A percentile compares a stretch with the other conserved stretches of the same genome.
Evolutionary conservation across 2,888 invertebrate genomes (phyloP).

Genomic region (Venustoraphidia nigricollis): DNA sequence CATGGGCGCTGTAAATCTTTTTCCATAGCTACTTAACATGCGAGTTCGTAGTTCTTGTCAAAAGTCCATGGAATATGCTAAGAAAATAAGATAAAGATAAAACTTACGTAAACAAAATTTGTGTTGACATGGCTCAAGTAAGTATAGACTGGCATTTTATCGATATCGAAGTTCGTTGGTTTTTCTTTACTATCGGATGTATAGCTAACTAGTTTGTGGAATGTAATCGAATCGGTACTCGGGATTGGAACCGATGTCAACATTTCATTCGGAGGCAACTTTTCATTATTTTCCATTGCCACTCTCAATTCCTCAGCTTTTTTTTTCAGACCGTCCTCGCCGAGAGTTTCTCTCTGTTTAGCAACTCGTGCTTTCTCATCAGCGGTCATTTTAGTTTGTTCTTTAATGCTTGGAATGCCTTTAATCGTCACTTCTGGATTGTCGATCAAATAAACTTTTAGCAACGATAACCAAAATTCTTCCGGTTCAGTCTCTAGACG

Average conservation of each 20-base stretch:
- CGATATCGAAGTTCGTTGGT: slow-evolving; percentile 40
- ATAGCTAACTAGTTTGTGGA: slow-evolving; percentile 36
- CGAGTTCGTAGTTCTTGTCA: no score
- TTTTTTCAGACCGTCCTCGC: slow-evolving; percentile 48
- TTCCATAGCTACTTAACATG: no score
- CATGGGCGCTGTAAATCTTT: no score
- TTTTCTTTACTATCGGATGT: slow-evolving; percentile 27
- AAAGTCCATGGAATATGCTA: no score
- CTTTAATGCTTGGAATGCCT: slow-evolving; percentile 44
- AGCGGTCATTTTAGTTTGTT: slow-evolving; percentile 48
- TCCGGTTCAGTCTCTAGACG: slow-evolving; percentile 43
- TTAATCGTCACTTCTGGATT: slow-evolving; percentile 45
- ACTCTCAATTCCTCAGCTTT: slow-evolving; percentile 44
- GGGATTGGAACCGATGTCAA: slow-evolving; percentile 63
- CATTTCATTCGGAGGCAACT: slow-evolving; percentile 52
- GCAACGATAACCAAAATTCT: slow-evolving; percentile 55
- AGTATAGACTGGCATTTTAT: slow-evolving; percentile 53
- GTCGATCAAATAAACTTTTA: slow-evolving; percentile 51
- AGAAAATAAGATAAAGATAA: neutral
- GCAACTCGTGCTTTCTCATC: slow-evolving; percentile 58
- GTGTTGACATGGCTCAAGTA: slow-evolving; percentile 67
- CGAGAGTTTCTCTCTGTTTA: slow-evolving; percentile 45
- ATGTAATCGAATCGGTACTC: slow-evolving; percentile 52
- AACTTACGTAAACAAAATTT: slow-evolving; percentile 70
- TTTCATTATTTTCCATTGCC: slow-evolving; percentile 64